Conservation (phyloP, 2,888 invertebrate genomes). For the Stratiomys singularior region DNA sequence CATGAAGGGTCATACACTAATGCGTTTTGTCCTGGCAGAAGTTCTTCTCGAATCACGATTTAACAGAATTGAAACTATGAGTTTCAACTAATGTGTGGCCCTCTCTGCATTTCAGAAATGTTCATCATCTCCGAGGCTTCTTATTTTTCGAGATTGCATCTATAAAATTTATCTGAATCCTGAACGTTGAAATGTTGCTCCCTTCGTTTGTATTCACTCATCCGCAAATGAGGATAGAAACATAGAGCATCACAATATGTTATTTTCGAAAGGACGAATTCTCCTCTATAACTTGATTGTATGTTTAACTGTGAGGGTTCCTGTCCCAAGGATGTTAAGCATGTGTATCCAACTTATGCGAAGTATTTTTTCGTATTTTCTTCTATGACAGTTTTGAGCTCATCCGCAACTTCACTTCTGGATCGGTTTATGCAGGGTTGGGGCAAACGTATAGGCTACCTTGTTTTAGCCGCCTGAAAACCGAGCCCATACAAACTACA, state of each 20-base stretch:
- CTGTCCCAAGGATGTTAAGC: constrained; percentile 38
- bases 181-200: not conserved
- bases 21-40: not conserved
- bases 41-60: not conserved
- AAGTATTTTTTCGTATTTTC: constrained; percentile 30
- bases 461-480: not conserved
- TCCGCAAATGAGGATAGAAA: constrained; percentile 45
- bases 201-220: constrained; percentile 37
- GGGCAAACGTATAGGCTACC: not conserved
- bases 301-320: constrained; percentile 44
- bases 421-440: not conserved
- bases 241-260: constrained; percentile 42
- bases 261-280: constrained; percentile 41
- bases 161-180: not conserved
- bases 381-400: not conserved
- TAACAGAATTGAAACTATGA: not conserved
- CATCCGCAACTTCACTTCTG: not conserved
- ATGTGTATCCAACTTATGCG: constrained; percentile 45
- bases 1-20: not conserved
- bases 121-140: not conserved
- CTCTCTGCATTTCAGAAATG: not conserved
- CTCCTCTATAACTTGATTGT: constrained; percentile 43
- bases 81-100: not conserved
- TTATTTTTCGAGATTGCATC: not conserved
- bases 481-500: not conserved